Evolutionary conservation across 2,888 invertebrate genomes (phyloP).

Genomic region (Protophormia terraenovae): DNA sequence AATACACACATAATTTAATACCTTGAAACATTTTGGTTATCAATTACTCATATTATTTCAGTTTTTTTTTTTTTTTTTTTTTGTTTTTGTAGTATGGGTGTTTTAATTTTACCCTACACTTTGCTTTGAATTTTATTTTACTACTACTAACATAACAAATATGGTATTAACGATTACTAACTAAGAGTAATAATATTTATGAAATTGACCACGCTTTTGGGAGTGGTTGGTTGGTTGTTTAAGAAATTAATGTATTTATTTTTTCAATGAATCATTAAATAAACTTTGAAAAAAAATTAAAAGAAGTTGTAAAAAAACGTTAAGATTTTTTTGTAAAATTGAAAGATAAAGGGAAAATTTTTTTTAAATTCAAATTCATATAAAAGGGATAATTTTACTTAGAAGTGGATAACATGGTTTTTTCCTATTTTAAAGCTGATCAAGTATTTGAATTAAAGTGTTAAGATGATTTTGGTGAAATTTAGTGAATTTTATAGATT

Average conservation of each 20-base stretch:
- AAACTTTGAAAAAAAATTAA: not conserved
- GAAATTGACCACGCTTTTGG: constrained; percentile 53
- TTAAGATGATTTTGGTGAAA: too few species aligned
- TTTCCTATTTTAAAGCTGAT: too few species aligned
- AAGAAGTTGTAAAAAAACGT: not conserved
- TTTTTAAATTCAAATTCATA: too few species aligned
- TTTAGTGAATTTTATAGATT: too few species aligned
- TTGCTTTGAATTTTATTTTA: not conserved
- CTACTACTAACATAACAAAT: constrained; percentile 23
- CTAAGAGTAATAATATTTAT: not conserved
- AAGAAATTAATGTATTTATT: constrained; percentile 23
- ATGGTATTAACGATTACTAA: constrained; percentile 27
- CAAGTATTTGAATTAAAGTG: too few species aligned
- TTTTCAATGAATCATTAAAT: constrained; percentile 25
- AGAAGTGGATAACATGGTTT: too few species aligned
- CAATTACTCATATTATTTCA: constrained; percentile 51
- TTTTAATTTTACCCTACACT: not conserved
- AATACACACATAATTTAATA: not conserved
- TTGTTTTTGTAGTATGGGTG: constrained; percentile 1
- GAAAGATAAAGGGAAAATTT: too few species aligned
- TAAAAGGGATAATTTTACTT: too few species aligned
- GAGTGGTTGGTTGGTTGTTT: constrained; percentile 58
- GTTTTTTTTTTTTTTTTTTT: too few species aligned
- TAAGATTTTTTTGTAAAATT: not conserved
- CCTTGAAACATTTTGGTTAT: constrained; percentile 59